Evolutionary conservation across 2,797 vertebrate species (phyloP), one percentile per base, ranked within the genome.

Genomic region (Lycodopsis pacificus): DNA sequence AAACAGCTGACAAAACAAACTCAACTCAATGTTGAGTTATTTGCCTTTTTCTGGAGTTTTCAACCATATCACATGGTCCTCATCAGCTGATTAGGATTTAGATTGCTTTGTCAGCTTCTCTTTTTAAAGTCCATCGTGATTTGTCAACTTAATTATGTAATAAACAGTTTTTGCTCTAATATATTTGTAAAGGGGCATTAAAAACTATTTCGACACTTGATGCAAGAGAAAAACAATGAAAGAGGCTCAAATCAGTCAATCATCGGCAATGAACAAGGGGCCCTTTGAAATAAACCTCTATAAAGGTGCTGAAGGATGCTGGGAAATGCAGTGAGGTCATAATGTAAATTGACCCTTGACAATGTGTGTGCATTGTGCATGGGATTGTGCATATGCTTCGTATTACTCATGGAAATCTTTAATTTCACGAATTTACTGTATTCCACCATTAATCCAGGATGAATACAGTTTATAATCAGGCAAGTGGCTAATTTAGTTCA

Each of bases 401-500:
- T 42, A 12, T 42, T 42, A 1, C 25, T 49, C 17, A 2, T 72
- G 62, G 40, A 63, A 15, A 27, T 34, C 44, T 61, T 59, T 15
- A 17, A 53, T 54, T 25, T 25, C 11, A 10, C 61, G 22, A 56
- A 46, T 54, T 15, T 2, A 14, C 44, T 54, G 53, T 30, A 25
- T 64, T 38, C 15, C 51, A 73, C 56, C 40, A 78, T 77, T 69
- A 66, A 67, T 44, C 54, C 65, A 66, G 72, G 25, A 64, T 71
- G 48, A 51, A 71, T 63, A 30, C 62, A 66, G 61, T 56, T 73
- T 48, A 68, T 81, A 68, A 77, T 80, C 30, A 49, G 44, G 70
- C 59, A 51, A 79, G 56, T 54, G 51, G 34, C 3, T 79, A 75
- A 77, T 86, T 72, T 64, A 72, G 44, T 77, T 4, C 57, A 77